Evolutionary conservation across 1,140 invertebrate species (phyloP).

Genomic region (Teleogryllus occipitalis): DNA sequence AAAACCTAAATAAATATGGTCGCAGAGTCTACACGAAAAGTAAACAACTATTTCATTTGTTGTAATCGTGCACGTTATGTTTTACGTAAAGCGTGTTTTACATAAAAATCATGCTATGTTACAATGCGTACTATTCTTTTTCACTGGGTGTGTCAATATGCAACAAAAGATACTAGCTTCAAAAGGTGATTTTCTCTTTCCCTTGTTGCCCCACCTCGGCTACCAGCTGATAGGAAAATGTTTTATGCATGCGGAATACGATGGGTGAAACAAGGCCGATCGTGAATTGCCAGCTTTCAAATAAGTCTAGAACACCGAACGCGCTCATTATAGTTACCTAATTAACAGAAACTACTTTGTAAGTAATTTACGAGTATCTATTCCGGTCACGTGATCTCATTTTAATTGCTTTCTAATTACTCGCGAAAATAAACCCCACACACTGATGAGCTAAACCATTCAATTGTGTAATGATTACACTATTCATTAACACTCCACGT

Average conservation of each 20-base stretch:
- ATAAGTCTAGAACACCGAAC: background rate
- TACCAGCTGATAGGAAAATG: background rate
- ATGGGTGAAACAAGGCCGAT: background rate
- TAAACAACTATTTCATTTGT: no score
- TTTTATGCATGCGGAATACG: background rate
- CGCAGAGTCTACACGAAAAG: no score
- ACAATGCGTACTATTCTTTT: background rate
- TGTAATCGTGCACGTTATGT: no score
- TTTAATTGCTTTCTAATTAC: conserved; percentile 1
- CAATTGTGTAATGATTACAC: conserved; percentile 5
- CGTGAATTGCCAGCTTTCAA: background rate
- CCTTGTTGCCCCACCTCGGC: no score
- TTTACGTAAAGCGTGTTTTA: no score
- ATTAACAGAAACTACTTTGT: conserved; percentile 2
- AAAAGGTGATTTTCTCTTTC: no score
- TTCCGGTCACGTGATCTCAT: background rate
- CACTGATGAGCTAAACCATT: background rate
- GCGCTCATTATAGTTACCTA: background rate
- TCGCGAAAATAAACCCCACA: background rate
- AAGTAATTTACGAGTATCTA: background rate
- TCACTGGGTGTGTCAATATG: background rate
- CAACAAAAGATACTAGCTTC: no score
- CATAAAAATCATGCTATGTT: no score
- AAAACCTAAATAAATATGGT: no score
- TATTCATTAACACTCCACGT: background rate